A percentile compares a stretch with the other conserved stretches of the same genome.
Conservation (phyloP, 1,140 invertebrate species). For the Heliconius eleuchia region DNA sequence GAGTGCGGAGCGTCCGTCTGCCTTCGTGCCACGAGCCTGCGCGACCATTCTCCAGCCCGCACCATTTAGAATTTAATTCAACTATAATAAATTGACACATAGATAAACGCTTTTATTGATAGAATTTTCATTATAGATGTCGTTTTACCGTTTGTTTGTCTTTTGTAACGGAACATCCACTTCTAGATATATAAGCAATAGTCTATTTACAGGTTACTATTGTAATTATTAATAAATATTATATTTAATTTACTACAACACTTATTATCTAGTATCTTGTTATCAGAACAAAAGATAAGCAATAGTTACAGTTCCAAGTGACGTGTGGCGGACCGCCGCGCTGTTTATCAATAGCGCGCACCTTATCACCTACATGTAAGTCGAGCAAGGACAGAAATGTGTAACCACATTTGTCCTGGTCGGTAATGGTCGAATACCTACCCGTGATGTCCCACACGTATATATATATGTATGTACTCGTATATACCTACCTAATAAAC, state of each 20-base stretch:
- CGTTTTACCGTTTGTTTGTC: slow-evolving; percentile 5
- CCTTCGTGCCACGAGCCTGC: slow-evolving; percentile 69
- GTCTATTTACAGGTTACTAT: not conserved
- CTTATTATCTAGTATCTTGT: not conserved
- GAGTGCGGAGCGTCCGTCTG: slow-evolving; percentile 65
- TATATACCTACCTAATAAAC: slow-evolving; percentile 38
- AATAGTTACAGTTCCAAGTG: not conserved
- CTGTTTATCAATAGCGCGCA: slow-evolving; percentile 31
- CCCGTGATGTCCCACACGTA: not conserved
- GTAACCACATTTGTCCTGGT: slow-evolving; percentile 56
- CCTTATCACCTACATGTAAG: slow-evolving; percentile 59
- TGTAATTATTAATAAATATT: not conserved
- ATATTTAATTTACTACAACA: not conserved
- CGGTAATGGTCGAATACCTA: slow-evolving; percentile 34
- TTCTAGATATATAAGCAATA: not conserved
- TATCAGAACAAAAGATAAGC: slow-evolving; percentile 2
- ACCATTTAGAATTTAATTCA: slow-evolving; percentile 53
- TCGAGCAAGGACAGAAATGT: slow-evolving; percentile 66
- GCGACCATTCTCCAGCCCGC: slow-evolving; percentile 16
- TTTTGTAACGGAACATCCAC: not conserved
- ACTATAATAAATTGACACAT: slow-evolving; percentile 57
- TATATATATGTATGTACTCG: not conserved
- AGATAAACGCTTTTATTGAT: slow-evolving; percentile 45
- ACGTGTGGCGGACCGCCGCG: slow-evolving; percentile 16
- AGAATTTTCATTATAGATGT: slow-evolving; percentile 22